phyloP scores from a whole-genome alignment of 2,113 vertebrate genomes.

The Eonycteris spelaea region DNA sequence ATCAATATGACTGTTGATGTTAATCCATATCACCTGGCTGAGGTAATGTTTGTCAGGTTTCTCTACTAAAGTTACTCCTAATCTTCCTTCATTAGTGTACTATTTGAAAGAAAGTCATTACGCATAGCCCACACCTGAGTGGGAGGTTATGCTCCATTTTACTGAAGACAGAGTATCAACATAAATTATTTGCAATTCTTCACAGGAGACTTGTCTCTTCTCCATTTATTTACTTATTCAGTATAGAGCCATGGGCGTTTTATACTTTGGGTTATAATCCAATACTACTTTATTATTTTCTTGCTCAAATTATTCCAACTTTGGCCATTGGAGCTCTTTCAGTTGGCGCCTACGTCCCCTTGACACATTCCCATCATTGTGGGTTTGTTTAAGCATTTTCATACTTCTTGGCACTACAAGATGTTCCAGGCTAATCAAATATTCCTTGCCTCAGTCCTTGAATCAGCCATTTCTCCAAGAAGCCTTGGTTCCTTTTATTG shows the following conservation, averaged over 20 bases:
- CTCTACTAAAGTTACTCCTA: neutral
- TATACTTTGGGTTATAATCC: neutral
- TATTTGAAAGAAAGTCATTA: neutral
- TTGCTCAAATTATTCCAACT: neutral
- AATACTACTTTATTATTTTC: neutral
- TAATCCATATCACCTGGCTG: neutral
- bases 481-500: neutral
- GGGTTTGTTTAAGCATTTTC: neutral
- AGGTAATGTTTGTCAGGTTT: neutral
- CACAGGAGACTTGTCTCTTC: neutral
- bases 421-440: neutral
- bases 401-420: neutral
- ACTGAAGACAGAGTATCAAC: neutral
- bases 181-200: neutral
- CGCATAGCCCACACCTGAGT: neutral
- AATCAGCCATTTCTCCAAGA: neutral
- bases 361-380: neutral
- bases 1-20: neutral
- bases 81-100: neutral
- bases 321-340: neutral
- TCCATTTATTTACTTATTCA: neutral
- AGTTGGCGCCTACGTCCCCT: neutral
- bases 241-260: neutral
- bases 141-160: neutral
- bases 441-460: neutral